Percentiles rank a stretch among this genome's conserved stretches.
Conservation (phyloP, 2,888 invertebrate genomes). For the Drosophila ustulata region DNA sequence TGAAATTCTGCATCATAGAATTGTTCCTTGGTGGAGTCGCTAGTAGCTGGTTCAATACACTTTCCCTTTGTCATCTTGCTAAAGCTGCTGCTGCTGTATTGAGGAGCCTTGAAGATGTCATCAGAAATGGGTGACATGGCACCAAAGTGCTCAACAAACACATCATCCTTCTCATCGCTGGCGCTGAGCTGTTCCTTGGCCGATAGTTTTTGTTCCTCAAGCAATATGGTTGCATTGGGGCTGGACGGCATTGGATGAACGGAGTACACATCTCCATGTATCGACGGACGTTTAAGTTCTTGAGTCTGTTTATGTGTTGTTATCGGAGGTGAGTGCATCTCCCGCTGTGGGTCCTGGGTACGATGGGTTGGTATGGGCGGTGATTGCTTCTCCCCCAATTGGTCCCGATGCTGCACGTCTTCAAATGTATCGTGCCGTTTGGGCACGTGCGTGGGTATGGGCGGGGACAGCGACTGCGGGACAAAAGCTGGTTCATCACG, state of each 20-base stretch:
- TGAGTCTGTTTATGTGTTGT: slow-evolving; percentile 42
- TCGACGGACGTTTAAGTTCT: slow-evolving; percentile 62
- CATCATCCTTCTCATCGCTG: slow-evolving; percentile 81
- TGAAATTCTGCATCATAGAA: slow-evolving; percentile 69
- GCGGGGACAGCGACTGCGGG: slow-evolving; percentile 32
- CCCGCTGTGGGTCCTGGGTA: background rate
- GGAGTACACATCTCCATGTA: slow-evolving; percentile 32
- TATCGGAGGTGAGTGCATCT: slow-evolving; percentile 40
- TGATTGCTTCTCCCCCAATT: slow-evolving; percentile 9
- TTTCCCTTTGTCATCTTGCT: slow-evolving; percentile 33
- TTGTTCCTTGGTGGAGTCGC: slow-evolving; percentile 23
- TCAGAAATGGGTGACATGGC: slow-evolving; percentile 70
- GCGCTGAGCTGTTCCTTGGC: slow-evolving; percentile 79
- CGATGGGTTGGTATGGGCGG: slow-evolving; percentile 23
- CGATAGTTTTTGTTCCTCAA: slow-evolving; percentile 69
- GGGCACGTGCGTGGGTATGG: slow-evolving; percentile 48
- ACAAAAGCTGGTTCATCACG: slow-evolving; percentile 5
- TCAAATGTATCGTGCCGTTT: background rate
- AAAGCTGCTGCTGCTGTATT: slow-evolving; percentile 48
- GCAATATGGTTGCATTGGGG: slow-evolving; percentile 38
- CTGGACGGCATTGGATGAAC: slow-evolving; percentile 12
- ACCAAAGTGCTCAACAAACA: slow-evolving; percentile 76
- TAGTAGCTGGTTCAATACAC: slow-evolving; percentile 6
- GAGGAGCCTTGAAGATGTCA: slow-evolving; percentile 75
- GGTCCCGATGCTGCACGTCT: background rate